phyloP scores from a whole-genome alignment of 2,888 invertebrate species.

The Mesochorus sp. region DNA sequence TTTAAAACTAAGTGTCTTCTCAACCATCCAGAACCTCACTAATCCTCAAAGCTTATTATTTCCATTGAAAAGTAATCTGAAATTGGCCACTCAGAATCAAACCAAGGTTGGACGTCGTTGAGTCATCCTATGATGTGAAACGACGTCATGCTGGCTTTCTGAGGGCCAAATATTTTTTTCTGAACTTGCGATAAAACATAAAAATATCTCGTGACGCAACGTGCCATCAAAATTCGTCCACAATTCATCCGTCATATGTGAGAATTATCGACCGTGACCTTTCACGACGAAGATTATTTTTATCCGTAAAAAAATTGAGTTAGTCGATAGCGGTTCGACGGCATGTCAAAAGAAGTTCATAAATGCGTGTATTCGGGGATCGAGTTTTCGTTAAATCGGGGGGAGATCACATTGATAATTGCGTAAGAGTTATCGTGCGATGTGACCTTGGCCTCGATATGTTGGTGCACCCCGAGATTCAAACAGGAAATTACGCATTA shows the following conservation, averaged over 20 bases:
- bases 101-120: no score
- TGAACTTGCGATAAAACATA: no score
- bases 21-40: no score
- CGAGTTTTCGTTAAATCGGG: constrained; percentile 27
- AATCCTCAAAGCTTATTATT: no score
- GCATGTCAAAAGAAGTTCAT: background rate
- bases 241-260: constrained; percentile 1
- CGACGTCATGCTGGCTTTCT: no score
- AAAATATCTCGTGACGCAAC: no score
- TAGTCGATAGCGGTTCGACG: background rate
- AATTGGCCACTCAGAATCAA: no score
- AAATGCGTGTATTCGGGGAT: constrained; percentile 14
- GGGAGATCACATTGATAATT: constrained; percentile 45
- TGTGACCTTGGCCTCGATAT: constrained; percentile 54
- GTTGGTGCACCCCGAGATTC: background rate
- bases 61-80: no score
- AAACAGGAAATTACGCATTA: constrained; percentile 52
- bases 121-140: no score
- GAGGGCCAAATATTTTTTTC: no score
- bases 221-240: constrained; percentile 1
- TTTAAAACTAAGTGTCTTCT: no score
- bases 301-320: background rate
- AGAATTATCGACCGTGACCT: constrained; percentile 44
- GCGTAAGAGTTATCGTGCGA: constrained; percentile 16
- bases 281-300: constrained; percentile 3